These are phyloP conservation scores for Bambusicola thoracicus DNA, from an alignment of 2,113 vertebrate genomes.

Conservation along the genomic window DNA sequence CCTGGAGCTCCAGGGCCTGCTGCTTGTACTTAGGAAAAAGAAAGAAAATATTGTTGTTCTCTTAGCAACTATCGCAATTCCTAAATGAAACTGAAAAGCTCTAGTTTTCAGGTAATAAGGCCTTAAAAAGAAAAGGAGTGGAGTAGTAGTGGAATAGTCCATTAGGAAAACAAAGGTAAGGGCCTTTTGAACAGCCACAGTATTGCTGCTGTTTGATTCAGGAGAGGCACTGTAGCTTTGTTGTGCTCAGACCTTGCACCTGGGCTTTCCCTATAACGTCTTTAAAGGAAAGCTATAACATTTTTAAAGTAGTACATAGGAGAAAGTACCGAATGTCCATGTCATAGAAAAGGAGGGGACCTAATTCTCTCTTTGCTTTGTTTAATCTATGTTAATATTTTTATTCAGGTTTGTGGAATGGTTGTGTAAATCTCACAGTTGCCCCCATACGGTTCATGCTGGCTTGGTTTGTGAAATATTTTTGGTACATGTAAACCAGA, in stretches of 20 bases:
- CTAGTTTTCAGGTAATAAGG: neutral
- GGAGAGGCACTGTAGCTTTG: neutral
- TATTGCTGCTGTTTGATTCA: fast-evolving
- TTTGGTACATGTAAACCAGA: neutral
- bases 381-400: neutral
- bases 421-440: neutral
- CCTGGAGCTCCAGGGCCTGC: neutral
- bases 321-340: neutral
- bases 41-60: neutral
- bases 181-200: fast-evolving
- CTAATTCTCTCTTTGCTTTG: neutral
- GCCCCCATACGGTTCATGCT: fast-evolving
- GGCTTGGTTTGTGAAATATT: neutral
- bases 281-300: neutral
- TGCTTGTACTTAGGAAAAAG: neutral
- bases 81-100: fast-evolving
- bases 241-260: neutral
- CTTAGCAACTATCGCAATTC: neutral
- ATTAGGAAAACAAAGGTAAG: neutral
- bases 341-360: fast-evolving
- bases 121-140: neutral
- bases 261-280: neutral
- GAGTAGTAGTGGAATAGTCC: neutral
- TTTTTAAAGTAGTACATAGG: fast-evolving
- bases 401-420: neutral